These are phyloP conservation scores for Muscicapa comitata DNA, from an alignment of 2,797 vertebrate genomes.

Conservation along the genomic window DNA sequence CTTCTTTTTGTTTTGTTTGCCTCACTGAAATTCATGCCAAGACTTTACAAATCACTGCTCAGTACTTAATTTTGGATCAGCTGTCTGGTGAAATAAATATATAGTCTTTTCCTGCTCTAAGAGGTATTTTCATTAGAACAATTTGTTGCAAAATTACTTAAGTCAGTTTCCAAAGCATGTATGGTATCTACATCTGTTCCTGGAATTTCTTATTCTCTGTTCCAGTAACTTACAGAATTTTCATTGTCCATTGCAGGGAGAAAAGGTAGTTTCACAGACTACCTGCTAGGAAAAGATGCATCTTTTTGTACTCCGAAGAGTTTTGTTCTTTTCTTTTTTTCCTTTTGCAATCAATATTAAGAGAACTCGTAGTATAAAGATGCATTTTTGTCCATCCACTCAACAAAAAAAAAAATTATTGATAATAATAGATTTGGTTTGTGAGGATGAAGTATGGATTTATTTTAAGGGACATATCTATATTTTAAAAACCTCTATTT, in stretches of 20 bases:
- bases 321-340: not conserved
- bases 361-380: not conserved
- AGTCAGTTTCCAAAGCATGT: not conserved
- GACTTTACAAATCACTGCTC: not conserved
- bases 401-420: not conserved
- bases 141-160: not conserved
- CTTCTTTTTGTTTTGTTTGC: not conserved
- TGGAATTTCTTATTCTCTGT: conserved; percentile 3
- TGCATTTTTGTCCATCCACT: not conserved
- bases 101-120: not conserved
- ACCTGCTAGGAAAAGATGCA: not conserved
- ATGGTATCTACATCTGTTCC: not conserved
- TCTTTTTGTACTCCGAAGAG: not conserved
- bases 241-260: not conserved
- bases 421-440: not conserved
- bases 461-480: not conserved
- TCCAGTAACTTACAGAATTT: not conserved
- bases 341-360: not conserved
- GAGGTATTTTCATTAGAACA: not conserved
- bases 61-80: not conserved
- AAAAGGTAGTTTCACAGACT: not conserved
- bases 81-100: not conserved
- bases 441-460: not conserved
- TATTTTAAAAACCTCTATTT: not conserved
- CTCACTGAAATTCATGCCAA: not conserved